A percentile compares a stretch with the other conserved stretches of the same genome.
These are phyloP conservation scores for Ridgeia piscesae DNA, from an alignment of 1,140 invertebrate genomes.

Conservation along the genomic window DNA sequence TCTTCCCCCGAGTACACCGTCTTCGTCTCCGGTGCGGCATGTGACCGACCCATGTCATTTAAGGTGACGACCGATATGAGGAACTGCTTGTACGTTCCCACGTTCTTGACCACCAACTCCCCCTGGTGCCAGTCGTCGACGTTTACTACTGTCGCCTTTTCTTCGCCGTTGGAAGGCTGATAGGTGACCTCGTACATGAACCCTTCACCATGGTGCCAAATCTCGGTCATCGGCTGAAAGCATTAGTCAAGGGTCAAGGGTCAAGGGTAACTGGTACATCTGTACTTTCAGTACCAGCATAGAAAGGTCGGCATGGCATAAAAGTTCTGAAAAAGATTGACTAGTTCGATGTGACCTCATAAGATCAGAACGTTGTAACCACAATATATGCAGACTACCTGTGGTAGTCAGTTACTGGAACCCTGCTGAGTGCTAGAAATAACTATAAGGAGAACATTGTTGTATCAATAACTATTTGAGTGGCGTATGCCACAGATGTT, in stretches of 20 bases:
- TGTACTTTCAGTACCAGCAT: too few species aligned
- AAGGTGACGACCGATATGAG: conserved; percentile 13
- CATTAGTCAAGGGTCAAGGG: too few species aligned
- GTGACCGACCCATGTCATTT: conserved; percentile 16
- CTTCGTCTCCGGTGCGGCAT: background rate
- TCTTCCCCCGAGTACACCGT: conserved; percentile 28
- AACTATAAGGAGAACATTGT: too few species aligned
- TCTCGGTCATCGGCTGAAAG: conserved; percentile 24
- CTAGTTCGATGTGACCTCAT: too few species aligned
- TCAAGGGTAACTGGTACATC: background rate
- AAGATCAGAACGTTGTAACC: too few species aligned
- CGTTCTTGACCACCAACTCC: conserved; percentile 25
- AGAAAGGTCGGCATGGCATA: too few species aligned
- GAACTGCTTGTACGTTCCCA: conserved; percentile 23
- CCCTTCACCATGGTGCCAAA: conserved; percentile 25
- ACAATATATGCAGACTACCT: too few species aligned
- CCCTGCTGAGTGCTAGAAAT: too few species aligned
- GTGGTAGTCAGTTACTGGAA: too few species aligned
- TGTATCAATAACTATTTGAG: too few species aligned
- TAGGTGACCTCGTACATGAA: conserved; percentile 28
- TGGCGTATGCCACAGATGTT: too few species aligned
- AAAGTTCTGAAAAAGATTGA: too few species aligned
- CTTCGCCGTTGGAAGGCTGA: background rate
- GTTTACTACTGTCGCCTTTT: background rate
- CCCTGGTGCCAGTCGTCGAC: conserved; percentile 27